phyloP scores from a whole-genome alignment of 2,797 vertebrate species.

The Peromyscus aztecus region DNA sequence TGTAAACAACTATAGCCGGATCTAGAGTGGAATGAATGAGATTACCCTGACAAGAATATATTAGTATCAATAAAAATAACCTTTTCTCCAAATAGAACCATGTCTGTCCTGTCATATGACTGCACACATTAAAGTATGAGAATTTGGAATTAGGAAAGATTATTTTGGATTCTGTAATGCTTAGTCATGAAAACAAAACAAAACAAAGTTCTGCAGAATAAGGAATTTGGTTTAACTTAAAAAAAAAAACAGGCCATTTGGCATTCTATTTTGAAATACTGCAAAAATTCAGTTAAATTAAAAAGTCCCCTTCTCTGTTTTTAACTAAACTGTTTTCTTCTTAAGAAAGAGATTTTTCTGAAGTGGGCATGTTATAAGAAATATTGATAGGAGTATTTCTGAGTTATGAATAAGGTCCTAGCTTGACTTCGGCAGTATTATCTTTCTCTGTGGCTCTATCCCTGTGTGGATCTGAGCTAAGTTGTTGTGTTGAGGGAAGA shows the following conservation, averaged over 20 bases:
- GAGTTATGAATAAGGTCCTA: constrained; percentile 17
- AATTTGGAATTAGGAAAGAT: constrained; percentile 33
- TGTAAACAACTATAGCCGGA: neutral
- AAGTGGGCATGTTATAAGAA: constrained; percentile 28
- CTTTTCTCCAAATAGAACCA: constrained; percentile 5
- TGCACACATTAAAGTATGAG: constrained; percentile 4
- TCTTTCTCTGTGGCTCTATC: neutral
- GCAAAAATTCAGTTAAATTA: constrained; percentile 38
- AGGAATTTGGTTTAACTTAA: neutral
- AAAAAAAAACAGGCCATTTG: constrained; percentile 31
- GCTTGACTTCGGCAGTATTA: neutral
- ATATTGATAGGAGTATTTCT: neutral
- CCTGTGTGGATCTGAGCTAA: neutral
- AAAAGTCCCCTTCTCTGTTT: neutral
- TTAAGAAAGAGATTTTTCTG: constrained; percentile 32
- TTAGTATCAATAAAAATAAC: constrained; percentile 40
- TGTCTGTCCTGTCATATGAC: constrained; percentile 7
- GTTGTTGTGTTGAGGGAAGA: neutral
- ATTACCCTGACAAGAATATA: neutral
- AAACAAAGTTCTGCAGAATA: constrained; percentile 52
- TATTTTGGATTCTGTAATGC: constrained; percentile 65
- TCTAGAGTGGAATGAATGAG: neutral
- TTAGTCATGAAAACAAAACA: constrained; percentile 69
- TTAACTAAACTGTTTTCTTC: neutral
- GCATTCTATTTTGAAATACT: constrained; percentile 25